Evolutionary conservation across 2,797 vertebrate genomes (phyloP).

Genomic region (Pangasius krempfi): DNA sequence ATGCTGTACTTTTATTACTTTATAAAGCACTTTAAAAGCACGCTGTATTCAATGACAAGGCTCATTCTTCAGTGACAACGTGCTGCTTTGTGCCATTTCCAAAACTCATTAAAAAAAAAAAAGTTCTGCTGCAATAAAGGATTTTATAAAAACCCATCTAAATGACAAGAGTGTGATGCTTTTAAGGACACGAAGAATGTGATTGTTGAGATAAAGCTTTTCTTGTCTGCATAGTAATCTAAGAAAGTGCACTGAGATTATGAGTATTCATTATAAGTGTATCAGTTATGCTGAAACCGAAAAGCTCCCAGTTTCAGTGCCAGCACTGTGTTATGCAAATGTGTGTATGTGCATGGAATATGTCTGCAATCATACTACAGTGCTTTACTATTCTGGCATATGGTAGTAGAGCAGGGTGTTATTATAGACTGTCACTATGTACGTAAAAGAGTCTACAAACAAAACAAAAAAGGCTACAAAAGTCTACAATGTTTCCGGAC

Average conservation of each 20-base stretch:
- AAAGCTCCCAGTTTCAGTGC: neutral
- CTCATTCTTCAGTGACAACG: neutral
- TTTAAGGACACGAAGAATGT: neutral
- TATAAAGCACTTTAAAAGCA: neutral
- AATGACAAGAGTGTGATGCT: constrained; percentile 2
- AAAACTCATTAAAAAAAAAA: neutral
- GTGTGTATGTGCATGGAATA: neutral
- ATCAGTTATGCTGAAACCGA: neutral
- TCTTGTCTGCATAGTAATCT: neutral
- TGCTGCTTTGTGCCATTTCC: neutral
- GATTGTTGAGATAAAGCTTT: neutral
- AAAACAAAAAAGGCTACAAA: no score
- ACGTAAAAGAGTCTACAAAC: neutral
- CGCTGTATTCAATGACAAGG: neutral
- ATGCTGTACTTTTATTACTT: constrained; percentile 1
- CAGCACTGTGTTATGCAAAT: neutral
- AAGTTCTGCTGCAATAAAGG: neutral
- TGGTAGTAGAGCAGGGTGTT: neutral
- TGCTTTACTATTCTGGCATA: neutral
- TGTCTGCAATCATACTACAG: neutral
- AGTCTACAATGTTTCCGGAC: neutral
- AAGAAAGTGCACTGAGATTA: neutral
- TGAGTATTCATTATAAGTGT: neutral
- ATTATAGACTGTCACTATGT: neutral
- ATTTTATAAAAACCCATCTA: neutral